Evolutionary conservation across 2,113 vertebrate genomes (phyloP).

Genomic region (Pomatostomus ruficeps): DNA sequence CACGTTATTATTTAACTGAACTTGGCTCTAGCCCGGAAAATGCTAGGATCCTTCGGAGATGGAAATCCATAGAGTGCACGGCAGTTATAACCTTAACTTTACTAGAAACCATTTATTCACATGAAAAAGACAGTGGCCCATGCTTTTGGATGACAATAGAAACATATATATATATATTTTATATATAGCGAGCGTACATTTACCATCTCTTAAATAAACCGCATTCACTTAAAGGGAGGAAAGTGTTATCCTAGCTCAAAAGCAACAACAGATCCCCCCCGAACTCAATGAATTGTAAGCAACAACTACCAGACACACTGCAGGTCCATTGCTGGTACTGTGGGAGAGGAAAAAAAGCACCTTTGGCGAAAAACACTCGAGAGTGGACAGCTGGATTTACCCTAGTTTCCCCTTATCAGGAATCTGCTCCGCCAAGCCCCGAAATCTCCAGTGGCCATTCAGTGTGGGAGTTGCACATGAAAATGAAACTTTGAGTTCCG

Average conservation of each 20-base stretch:
- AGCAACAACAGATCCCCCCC: constrained; percentile 37
- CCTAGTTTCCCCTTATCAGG: constrained; percentile 73
- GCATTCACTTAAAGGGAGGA: constrained; percentile 57
- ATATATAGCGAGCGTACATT: constrained; percentile 66
- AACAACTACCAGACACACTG: constrained; percentile 67
- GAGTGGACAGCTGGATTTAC: constrained; percentile 72
- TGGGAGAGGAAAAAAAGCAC: constrained; percentile 56
- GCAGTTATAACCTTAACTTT: constrained; percentile 73
- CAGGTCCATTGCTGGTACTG: constrained; percentile 53
- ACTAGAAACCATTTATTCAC: constrained; percentile 78
- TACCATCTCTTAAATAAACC: constrained; percentile 73
- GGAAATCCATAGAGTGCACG: constrained; percentile 68
- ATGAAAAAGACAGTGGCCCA: constrained; percentile 72
- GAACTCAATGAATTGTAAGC: constrained; percentile 61
- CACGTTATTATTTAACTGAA: not conserved
- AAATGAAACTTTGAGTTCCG: constrained; percentile 70
- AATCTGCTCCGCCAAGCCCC: constrained; percentile 72
- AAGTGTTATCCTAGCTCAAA: constrained; percentile 54
- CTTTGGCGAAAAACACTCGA: constrained; percentile 68
- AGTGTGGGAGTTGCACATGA: constrained; percentile 67
- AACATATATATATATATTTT: constrained; percentile 52
- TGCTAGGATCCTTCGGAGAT: constrained; percentile 28
- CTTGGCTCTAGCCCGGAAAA: not conserved
- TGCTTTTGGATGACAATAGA: constrained; percentile 65
- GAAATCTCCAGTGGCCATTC: constrained; percentile 74